Evolutionary conservation across 2,888 invertebrate species (phyloP), one percentile per base, ranked within the genome.

Genomic region (Brachylomia viminalis): DNA sequence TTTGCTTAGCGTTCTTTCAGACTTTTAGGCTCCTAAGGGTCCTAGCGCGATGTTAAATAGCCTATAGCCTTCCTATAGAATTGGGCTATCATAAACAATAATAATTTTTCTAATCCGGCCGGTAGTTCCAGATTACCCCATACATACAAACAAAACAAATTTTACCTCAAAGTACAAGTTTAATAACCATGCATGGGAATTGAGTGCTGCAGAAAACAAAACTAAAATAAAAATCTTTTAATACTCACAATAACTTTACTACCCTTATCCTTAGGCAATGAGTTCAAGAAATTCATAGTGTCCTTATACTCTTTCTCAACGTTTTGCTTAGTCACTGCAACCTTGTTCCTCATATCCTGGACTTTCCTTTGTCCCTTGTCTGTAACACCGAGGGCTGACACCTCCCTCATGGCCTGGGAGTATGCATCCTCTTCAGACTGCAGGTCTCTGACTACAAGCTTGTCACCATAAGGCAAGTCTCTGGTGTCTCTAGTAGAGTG

Each of bases 281-380:
- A 92, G 79, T 94, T 95, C 66, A 96, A 89, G 88, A 96, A 96
- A 13, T 93, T 91, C 80, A 96, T 92, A 56, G 96, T 96, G 73
- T 96, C 95, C 75, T 91, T 93, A 82, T 95, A 96, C 84, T 97
- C 96, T 76, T 95, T 96, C 75, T 96, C 96, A 64, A 96, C 93
- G 90, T 98, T 97, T 86, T 99, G 97, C 92, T 98, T 98, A 82
- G 98, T 92, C 86, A 95, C 88, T 17, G 96, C 96, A 67, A 96
- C 90, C 90, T 92, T 95, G 79, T 90, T 93, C 75, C 94, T 93
- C 83, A 91, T 87, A 61, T 93, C 91, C 72, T 92, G 92, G n/a
- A 91, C 77, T 80, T 91, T 93, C 56, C 90, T 94, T 27, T 90
- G 88, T 33, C 92, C 89, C 58, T 90, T 89, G 42, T 90, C 90